phyloP scores from a whole-genome alignment of 2,113 vertebrate genomes.

The Ophiodon elongatus region DNA sequence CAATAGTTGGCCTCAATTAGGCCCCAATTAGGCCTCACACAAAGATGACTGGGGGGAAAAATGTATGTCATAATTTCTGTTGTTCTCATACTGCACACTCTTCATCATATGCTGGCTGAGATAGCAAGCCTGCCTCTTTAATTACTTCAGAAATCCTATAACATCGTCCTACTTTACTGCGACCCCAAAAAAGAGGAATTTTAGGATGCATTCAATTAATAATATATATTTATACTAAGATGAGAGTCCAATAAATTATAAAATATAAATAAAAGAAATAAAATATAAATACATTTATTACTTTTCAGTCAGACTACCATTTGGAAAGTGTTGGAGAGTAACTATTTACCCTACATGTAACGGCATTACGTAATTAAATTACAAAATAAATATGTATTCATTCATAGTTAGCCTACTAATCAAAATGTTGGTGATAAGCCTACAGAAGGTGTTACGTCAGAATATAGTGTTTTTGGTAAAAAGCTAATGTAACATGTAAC shows the following conservation, averaged over 20 bases:
- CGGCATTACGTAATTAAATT: too few relatives aligned
- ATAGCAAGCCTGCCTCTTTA: conserved; percentile 38
- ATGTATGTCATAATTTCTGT: conserved; percentile 28
- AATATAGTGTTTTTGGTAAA: too few relatives aligned
- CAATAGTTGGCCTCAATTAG: conserved; percentile 65
- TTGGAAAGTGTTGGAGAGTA: too few relatives aligned
- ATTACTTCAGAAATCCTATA: conserved; percentile 32
- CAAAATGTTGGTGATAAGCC: too few relatives aligned
- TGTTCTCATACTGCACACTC: conserved; percentile 20
- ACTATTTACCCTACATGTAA: too few relatives aligned
- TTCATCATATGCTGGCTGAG: conserved; percentile 8
- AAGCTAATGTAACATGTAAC: too few relatives aligned
- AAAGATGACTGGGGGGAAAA: conserved; percentile 33
- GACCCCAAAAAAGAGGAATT: neutral
- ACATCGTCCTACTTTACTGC: neutral
- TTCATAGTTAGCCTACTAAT: too few relatives aligned
- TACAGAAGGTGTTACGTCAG: too few relatives aligned
- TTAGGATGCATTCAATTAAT: neutral
- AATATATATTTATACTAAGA: neutral
- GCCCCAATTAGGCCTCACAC: conserved; percentile 42
- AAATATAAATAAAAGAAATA: too few relatives aligned
- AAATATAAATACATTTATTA: too few relatives aligned
- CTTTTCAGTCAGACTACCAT: too few relatives aligned
- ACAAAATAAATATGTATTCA: too few relatives aligned
- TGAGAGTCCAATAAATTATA: neutral